Base-by-base conservation (phyloP, 2,888 invertebrate species). In the Lepetodrilus schrolli region DNA sequence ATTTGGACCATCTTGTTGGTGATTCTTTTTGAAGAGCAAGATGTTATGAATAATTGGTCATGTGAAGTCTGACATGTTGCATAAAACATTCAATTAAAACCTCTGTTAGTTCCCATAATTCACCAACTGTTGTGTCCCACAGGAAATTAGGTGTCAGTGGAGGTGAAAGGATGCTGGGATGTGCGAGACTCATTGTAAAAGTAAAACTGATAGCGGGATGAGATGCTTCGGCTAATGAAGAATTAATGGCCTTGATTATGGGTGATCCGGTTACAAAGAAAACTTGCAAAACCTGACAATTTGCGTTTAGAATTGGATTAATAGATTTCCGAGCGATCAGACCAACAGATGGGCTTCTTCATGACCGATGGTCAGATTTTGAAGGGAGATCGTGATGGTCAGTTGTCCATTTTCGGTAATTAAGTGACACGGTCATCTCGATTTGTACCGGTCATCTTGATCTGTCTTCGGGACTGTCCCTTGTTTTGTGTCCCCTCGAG, bases 241-340 rank as follows among this genome's bases (percentile, higher is more conserved):
- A 58, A 58, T 58, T 58, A 58, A 58, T 58, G 34, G 58, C 30
- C 10, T 26, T 2, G 58, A 58, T 58, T 58, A 30, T 5, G 5
- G 58, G 17, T 17, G 34, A 58, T 58, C 34, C 58, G 7, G 34
- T 43, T 43, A 43, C 43, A 13, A 17, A 17, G n/a, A 43, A 17
- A 4, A 8, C 4, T 43, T 17, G 43, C 13, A 17, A 43, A 1
- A 30, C 7, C 58, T 2, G 30, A 30, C 30, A 26, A 34, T 58
- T 58, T 58, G 21, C 58, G 17, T 30, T 26, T 17, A 58, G 26
- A 17, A 58, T 58, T 58, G 34, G 58, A 58, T 58, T 58, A 34
- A 30, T 30, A 30, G 58, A 58, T 58, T 30, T 0, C 20, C 20
- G 34, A 34, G 58, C 10, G 58, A 58, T 30, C 17, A 30, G 58